phyloP scores from a whole-genome alignment of 2,888 invertebrate species.

The Eueremaeus valkanovi region DNA sequence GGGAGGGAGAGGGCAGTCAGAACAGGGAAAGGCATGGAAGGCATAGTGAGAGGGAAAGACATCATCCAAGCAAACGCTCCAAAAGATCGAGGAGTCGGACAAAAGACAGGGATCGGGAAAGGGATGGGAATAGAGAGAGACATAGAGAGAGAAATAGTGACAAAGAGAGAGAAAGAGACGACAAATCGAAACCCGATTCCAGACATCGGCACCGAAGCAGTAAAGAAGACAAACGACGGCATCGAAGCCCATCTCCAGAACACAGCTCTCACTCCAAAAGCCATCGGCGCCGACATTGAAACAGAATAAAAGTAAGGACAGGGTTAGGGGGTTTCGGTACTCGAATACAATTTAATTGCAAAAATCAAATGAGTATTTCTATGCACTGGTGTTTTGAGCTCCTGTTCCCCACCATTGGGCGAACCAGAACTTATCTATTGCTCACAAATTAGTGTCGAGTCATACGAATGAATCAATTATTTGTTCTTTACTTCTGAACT shows the following conservation, averaged over 20 bases:
- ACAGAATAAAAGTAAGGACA: no score
- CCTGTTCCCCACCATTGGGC: no score
- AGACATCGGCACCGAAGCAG: not conserved
- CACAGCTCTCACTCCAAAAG: not conserved
- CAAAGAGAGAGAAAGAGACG: not conserved
- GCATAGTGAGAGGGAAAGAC: not conserved
- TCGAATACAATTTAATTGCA: no score
- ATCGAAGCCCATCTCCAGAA: not conserved
- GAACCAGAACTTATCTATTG: no score
- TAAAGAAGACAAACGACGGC: not conserved
- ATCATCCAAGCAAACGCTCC: slow-evolving; percentile 15
- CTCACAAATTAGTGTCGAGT: no score
- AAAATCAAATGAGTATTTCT: no score
- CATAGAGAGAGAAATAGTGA: not conserved
- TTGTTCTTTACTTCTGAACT: no score
- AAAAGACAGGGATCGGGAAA: not conserved
- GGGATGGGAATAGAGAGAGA: not conserved
- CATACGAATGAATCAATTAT: no score
- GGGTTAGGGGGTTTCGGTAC: no score
- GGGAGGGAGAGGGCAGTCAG: no score
- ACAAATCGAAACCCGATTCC: not conserved
- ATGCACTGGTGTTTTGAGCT: no score
- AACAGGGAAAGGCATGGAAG: not conserved
- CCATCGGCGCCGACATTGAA: not conserved
- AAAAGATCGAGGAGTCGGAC: slow-evolving; percentile 14